A percentile compares a stretch with the other conserved stretches of the same genome.
Conservation (phyloP, 2,888 invertebrate species). For the Synanthedon andrenaeformis region DNA sequence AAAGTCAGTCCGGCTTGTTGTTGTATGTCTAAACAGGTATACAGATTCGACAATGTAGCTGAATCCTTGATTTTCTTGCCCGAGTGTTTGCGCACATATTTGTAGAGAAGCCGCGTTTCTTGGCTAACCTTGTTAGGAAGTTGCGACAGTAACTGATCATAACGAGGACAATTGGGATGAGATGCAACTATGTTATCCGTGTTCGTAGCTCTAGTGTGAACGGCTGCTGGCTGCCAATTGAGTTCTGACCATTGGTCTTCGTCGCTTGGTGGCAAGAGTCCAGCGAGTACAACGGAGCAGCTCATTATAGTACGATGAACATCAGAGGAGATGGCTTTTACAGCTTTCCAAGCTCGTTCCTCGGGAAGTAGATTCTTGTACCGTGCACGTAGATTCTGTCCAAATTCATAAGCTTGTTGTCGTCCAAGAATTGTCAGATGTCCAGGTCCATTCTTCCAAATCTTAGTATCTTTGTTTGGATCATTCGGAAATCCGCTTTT, state of each 20-base stretch:
- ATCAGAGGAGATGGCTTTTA: conserved; percentile 7
- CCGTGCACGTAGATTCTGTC: conserved; percentile 4
- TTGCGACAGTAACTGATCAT: neutral
- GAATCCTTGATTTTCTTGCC: conserved; percentile 2
- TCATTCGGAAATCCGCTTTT: conserved; percentile 4
- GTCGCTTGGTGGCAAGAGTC: conserved; percentile 6
- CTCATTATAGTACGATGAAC: conserved; percentile 6
- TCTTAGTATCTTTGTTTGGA: conserved; percentile 3
- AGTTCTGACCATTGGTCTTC: conserved; percentile 6
- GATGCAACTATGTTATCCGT: conserved; percentile 4
- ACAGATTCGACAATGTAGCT: conserved; percentile 2
- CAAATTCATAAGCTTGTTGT: conserved; percentile 7
- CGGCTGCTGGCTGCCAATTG: conserved; percentile 7
- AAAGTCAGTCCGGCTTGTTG: conserved; percentile 5
- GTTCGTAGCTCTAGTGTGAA: conserved; percentile 1
- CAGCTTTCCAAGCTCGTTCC: conserved; percentile 5
- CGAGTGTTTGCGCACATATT: conserved; percentile 2
- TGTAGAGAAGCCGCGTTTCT: conserved; percentile 2
- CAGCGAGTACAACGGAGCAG: conserved; percentile 7
- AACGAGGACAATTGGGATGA: conserved; percentile 2
- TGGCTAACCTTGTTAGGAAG: neutral
- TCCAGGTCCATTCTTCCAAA: conserved; percentile 8
- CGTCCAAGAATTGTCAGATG: conserved; percentile 8
- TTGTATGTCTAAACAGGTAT: conserved; percentile 6
- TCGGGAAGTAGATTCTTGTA: conserved; percentile 5